These are phyloP conservation scores for fruit fly (Drosophila melanogaster) DNA, from an alignment of 1,140 invertebrate genomes.

Conservation along the genomic window DNA sequence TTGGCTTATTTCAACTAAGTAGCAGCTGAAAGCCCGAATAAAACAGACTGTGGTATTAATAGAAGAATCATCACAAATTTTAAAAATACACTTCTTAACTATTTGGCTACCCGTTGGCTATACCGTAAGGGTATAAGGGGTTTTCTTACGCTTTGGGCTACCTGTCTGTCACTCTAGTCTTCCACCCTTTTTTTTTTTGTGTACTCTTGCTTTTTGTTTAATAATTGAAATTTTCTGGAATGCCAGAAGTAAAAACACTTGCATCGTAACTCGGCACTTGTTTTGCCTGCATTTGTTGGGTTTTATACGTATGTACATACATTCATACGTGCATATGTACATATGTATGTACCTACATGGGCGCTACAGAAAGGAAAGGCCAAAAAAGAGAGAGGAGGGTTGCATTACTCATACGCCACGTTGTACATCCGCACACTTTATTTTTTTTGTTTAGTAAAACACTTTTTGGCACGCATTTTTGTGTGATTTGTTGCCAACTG, in stretches of 20 bases:
- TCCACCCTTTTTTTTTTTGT: not conserved
- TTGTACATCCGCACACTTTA: slow-evolving; percentile 33
- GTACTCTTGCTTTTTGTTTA: slow-evolving; percentile 15
- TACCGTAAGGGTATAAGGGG: not conserved
- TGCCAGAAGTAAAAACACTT: slow-evolving; percentile 29
- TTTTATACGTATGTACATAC: slow-evolving; percentile 13
- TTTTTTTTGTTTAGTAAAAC: slow-evolving; percentile 1
- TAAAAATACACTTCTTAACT: too few relatives aligned
- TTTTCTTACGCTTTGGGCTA: slow-evolving; percentile 8
- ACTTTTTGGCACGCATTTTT: slow-evolving; percentile 44
- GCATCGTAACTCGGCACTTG: slow-evolving; percentile 31
- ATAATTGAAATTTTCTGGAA: slow-evolving; percentile 42
- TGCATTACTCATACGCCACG: slow-evolving; percentile 57
- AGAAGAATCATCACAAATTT: too few relatives aligned
- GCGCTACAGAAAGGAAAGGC: not conserved
- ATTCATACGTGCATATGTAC: not conserved
- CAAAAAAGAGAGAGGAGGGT: slow-evolving; percentile 19
- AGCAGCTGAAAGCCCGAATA: too few relatives aligned
- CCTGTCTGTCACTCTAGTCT: not conserved
- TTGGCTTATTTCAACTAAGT: too few relatives aligned
- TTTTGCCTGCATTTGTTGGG: slow-evolving; percentile 40
- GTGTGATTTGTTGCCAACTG: slow-evolving; percentile 38
- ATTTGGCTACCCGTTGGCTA: not conserved
- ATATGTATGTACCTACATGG: slow-evolving; percentile 1
- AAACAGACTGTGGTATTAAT: too few relatives aligned